Evolutionary conservation across 2,113 vertebrate species (phyloP).

Genomic region (Bambusicola thoracicus): DNA sequence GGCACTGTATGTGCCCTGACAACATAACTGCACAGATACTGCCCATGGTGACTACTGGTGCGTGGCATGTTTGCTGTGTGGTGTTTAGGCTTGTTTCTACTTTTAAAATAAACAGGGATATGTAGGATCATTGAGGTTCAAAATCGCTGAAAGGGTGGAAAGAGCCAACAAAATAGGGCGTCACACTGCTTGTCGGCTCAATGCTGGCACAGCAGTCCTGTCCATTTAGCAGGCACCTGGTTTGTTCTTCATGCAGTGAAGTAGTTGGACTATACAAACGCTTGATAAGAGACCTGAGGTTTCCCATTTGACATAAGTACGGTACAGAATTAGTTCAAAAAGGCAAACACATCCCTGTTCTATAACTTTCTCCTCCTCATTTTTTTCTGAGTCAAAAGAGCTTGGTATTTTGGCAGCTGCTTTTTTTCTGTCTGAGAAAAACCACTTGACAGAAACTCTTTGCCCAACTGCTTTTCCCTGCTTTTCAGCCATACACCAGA

Average conservation of each 20-base stretch:
- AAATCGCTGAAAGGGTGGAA: background rate
- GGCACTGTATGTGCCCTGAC: background rate
- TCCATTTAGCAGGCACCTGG: background rate
- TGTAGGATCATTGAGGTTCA: background rate
- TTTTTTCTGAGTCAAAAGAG: conserved; percentile 44
- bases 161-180: background rate
- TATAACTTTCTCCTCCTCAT: conserved; percentile 31
- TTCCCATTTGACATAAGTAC: background rate
- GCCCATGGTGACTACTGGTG: background rate
- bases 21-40: accelerated
- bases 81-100: background rate
- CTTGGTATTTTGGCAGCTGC: conserved; percentile 59
- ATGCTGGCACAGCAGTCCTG: background rate
- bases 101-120: background rate
- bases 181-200: background rate
- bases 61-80: background rate
- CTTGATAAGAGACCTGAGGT: background rate
- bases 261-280: background rate
- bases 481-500: background rate
- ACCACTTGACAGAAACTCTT: conserved; percentile 28
- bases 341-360: background rate
- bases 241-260: background rate
- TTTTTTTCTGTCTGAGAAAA: background rate
- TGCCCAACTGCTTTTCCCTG: background rate
- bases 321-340: conserved; percentile 38